phyloP scores from a whole-genome alignment of 1,140 invertebrate genomes.

The Caenorhabditis briggsae region DNA sequence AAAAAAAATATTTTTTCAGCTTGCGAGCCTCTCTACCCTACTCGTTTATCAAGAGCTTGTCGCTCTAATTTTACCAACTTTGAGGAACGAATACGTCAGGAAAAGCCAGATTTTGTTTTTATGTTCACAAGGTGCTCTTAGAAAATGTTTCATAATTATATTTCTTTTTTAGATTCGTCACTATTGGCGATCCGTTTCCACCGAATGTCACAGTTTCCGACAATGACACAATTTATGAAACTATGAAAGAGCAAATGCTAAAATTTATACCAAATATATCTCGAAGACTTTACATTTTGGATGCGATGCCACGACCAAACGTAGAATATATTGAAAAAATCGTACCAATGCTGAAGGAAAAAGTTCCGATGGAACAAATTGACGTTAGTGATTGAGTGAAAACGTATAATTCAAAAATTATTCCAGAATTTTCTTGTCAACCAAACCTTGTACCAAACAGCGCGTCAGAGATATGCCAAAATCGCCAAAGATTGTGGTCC shows the following conservation, averaged over 20 bases:
- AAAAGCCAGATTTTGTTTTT: background rate
- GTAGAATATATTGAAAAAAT: background rate
- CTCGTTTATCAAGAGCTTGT: background rate
- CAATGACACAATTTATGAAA: background rate
- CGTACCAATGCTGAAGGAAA: background rate
- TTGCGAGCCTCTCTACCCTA: background rate
- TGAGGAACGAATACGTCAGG: background rate
- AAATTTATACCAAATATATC: background rate
- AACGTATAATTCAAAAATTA: too few species aligned
- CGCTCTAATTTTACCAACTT: background rate
- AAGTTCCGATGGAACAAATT: background rate
- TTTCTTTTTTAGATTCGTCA: background rate
- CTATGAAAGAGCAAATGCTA: background rate
- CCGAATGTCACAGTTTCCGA: background rate
- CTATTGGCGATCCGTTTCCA: background rate
- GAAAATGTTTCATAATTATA: background rate
- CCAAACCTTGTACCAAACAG: background rate
- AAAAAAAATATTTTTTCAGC: background rate
- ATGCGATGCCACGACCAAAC: background rate
- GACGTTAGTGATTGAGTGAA: background rate
- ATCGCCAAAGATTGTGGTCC: background rate
- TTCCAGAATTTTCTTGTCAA: background rate
- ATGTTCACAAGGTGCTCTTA: constrained; percentile 1
- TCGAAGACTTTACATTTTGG: background rate
- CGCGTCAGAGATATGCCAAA: background rate